Percentiles rank a stretch among this genome's conserved stretches.
Conservation (phyloP, 1,140 invertebrate genomes). For the Pectinophora gossypiella region DNA sequence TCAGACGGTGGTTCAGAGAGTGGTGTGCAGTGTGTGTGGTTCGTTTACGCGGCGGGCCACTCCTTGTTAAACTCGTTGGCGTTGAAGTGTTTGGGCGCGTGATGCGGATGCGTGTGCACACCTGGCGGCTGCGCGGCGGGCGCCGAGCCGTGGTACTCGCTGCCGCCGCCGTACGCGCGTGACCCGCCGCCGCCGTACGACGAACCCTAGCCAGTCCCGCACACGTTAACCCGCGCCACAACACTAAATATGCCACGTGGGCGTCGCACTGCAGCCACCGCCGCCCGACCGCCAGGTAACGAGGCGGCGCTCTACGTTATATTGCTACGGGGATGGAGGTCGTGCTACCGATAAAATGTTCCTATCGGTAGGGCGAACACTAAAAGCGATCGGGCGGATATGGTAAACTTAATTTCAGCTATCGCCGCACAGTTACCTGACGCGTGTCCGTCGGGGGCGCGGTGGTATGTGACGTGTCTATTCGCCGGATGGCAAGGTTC, state of each 20-base stretch:
- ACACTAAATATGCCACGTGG: background rate
- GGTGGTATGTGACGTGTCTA: background rate
- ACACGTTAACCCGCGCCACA: constrained; percentile 28
- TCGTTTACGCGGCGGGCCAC: constrained; percentile 67
- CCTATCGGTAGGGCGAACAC: too few species aligned
- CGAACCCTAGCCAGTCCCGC: constrained; percentile 57
- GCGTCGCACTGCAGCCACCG: background rate
- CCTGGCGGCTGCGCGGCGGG: constrained; percentile 55
- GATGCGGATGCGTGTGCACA: constrained; percentile 68
- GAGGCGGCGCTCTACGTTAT: too few species aligned
- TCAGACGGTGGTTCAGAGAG: background rate
- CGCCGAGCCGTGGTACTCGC: constrained; percentile 54
- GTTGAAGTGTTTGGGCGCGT: constrained; percentile 73
- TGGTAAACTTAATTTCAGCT: background rate
- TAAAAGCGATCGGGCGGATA: background rate
- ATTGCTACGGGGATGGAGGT: too few species aligned
- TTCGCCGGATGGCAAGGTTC: background rate
- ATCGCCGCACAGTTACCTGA: background rate
- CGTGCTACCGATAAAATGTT: too few species aligned
- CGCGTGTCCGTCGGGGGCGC: background rate
- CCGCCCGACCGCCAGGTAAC: background rate
- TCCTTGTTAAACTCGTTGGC: constrained; percentile 73
- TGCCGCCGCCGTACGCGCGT: constrained; percentile 51
- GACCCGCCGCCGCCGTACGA: constrained; percentile 70
- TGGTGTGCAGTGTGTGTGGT: background rate